Base-by-base conservation (phyloP, 1,140 invertebrate species). In the Heliconius melpomene region DNA sequence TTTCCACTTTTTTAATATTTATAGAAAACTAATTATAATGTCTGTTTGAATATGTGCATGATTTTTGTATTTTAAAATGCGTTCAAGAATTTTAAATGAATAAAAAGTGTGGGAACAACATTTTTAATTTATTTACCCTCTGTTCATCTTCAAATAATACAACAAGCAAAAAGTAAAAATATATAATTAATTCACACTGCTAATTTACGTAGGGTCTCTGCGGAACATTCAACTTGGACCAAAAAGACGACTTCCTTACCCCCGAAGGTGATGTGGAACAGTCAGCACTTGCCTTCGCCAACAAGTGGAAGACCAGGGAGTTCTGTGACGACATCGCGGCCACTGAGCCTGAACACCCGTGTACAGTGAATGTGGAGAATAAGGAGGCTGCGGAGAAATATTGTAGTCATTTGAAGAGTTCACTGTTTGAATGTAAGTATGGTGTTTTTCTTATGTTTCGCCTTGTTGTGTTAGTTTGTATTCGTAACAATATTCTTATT, bases 221-320 rank as follows among this genome's bases (percentile, higher is more conserved):
- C 87, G 98, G 98, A 26, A 98, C 98, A 1, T 98, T 98, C 88
- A 98, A 97, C 79, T 94, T 96, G 18, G 98, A 98, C 87, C 97
- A 98, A 88, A 97, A 97, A 85, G 98, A 98, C 88, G 98, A 99
- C 90, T 98, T 98, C 90, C 86, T 97, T 8, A 98, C 98, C 0
- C 97, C 97, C 0, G 97, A 98, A 87, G 97, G 97, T 23, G 98
- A 98, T 87, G 90, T 97, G 0, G 98, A 98, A 87, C 96, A 97
- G 70, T 95, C 96, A 1, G 94, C 96, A 1, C 94, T 96, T 11
- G 95, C 96, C 0, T 98, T 99, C 90, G 98, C 97, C 0, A 98
- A 98, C 88, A 98, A 98, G 85, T 98, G 98, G 98, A 98, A 97
- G 90, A 97, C 97, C 0, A 95, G 95, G 38, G 97, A 97, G 87